These are phyloP conservation scores for Corydoras sp. DNA, from an alignment of 2,113 vertebrate genomes.

Conservation along the genomic window DNA sequence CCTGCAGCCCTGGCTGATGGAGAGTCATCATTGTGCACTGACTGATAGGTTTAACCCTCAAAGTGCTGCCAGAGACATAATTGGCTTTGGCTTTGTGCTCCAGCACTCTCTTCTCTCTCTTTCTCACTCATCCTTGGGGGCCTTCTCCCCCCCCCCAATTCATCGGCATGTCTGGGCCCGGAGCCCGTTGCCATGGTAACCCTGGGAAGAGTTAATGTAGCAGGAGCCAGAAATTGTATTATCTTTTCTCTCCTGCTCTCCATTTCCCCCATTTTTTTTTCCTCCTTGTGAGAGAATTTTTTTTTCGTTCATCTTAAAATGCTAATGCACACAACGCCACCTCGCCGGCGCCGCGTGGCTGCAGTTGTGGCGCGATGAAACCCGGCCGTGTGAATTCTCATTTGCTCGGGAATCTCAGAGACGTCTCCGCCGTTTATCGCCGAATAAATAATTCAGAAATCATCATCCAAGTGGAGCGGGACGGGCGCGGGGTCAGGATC, in stretches of 20 bases:
- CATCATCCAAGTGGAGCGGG: background rate
- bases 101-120: constrained; percentile 11
- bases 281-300: constrained; percentile 22
- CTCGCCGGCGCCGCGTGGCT: background rate
- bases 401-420: constrained; percentile 8
- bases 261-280: constrained; percentile 21
- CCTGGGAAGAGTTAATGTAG: constrained; percentile 52
- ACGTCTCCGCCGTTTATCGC: constrained; percentile 10
- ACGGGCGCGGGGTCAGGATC: constrained; percentile 4
- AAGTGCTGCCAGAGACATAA: constrained; percentile 27
- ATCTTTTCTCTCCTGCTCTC: constrained; percentile 40
- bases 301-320: constrained; percentile 27
- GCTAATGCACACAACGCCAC: constrained; percentile 32
- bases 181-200: constrained; percentile 53
- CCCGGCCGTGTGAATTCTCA: constrained; percentile 10
- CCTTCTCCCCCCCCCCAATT: constrained; percentile 29
- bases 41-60: constrained; percentile 41
- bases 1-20: constrained; percentile 21
- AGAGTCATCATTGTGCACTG: constrained; percentile 31
- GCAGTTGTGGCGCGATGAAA: background rate
- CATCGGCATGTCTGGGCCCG: constrained; percentile 47
- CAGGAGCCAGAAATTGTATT: constrained; percentile 56
- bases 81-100: constrained; percentile 41
- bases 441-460: constrained; percentile 27
- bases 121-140: constrained; percentile 30